phyloP scores from a whole-genome alignment of 2,113 vertebrate species.

The Brachypteracias leptosomus region DNA sequence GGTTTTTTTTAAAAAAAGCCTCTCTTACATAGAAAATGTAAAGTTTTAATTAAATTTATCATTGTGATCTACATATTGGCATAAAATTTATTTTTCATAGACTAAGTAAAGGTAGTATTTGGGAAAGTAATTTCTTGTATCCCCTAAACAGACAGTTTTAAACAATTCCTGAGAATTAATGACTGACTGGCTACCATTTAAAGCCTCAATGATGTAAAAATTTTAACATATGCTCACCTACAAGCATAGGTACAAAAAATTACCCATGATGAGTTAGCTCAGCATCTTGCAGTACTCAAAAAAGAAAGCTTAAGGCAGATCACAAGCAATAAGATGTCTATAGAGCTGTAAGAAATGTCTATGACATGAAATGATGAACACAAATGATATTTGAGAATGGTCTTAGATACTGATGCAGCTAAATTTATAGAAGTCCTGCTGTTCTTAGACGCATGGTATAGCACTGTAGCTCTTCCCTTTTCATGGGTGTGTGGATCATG shows the following conservation, averaged over 20 bases:
- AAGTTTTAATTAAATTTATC: background rate
- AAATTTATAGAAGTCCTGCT: background rate
- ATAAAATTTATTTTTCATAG: background rate
- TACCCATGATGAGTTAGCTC: background rate
- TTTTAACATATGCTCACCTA: background rate
- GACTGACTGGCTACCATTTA: background rate
- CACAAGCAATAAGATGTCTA: background rate
- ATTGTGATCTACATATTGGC: background rate
- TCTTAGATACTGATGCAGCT: background rate
- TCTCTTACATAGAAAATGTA: background rate
- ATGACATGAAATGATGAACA: background rate
- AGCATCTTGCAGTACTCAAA: background rate
- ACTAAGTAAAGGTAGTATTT: background rate
- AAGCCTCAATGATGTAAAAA: background rate
- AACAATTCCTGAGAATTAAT: background rate
- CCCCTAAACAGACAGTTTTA: background rate
- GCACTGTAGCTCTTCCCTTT: background rate
- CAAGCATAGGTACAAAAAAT: background rate
- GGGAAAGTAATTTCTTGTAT: background rate
- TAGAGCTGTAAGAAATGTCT: background rate
- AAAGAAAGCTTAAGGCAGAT: background rate
- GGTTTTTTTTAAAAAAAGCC: background rate
- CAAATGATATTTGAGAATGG: background rate
- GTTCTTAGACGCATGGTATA: background rate
- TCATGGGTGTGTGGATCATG: background rate